phyloP scores from a whole-genome alignment of 2,113 vertebrate genomes.

The Poeciliopsis prolifica region DNA sequence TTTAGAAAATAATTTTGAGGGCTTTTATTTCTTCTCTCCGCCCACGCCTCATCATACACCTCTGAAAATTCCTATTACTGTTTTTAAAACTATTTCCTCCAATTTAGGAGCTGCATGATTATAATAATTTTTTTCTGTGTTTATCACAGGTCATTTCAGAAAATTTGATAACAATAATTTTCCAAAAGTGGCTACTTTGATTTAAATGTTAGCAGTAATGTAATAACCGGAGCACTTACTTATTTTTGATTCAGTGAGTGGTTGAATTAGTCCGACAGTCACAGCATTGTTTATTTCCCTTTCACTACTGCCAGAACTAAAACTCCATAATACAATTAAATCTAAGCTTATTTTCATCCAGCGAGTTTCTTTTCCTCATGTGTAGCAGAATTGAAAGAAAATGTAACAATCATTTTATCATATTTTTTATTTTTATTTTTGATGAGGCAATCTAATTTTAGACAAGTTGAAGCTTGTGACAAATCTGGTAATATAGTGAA shows the following conservation, averaged over 20 bases:
- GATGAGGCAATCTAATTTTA: no score
- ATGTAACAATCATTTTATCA: neutral
- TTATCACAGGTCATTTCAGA: conserved; percentile 23
- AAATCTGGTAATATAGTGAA: no score
- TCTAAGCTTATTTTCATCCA: conserved; percentile 7
- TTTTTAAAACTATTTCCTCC: conserved; percentile 26
- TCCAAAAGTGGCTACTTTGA: conserved; percentile 21
- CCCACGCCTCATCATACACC: neutral
- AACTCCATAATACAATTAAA: conserved; percentile 16
- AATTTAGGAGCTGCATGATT: conserved; percentile 27
- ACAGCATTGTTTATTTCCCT: conserved; percentile 29
- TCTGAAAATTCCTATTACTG: conserved; percentile 40
- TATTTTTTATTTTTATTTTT: no score
- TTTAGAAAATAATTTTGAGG: neutral
- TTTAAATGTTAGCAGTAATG: conserved; percentile 31
- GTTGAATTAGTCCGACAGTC: conserved; percentile 27
- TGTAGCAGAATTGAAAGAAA: neutral
- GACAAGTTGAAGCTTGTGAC: no score
- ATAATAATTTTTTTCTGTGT: conserved; percentile 16
- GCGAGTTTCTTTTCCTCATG: neutral
- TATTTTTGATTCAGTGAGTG: conserved; percentile 28
- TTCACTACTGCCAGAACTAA: conserved; percentile 14
- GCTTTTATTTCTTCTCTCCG: neutral
- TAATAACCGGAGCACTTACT: neutral
- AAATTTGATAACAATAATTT: conserved; percentile 7